A percentile compares a stretch with the other conserved stretches of the same genome.
Evolutionary conservation across 2,113 vertebrate genomes (phyloP).

Genomic region (Erythrocebus patas): DNA sequence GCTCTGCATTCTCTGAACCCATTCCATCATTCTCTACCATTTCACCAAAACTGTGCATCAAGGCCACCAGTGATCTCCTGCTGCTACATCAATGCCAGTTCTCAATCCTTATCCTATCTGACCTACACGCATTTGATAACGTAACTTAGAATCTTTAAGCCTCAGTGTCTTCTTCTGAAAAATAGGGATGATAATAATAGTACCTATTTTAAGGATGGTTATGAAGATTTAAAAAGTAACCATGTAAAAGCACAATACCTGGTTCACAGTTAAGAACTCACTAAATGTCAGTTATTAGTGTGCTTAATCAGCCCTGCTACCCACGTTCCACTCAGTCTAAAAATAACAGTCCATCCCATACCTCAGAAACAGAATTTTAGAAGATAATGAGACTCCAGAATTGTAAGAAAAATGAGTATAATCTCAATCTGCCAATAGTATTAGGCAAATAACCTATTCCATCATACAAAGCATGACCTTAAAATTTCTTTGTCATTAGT

Average conservation of each 20-base stretch:
- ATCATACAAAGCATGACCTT: not conserved
- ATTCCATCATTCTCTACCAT: not conserved
- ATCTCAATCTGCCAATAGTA: not conserved
- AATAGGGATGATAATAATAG: not conserved
- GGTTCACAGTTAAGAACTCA: not conserved
- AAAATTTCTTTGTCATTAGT: not conserved
- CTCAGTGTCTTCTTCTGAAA: not conserved
- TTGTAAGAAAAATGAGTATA: not conserved
- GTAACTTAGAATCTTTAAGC: not conserved
- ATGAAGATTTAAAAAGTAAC: conserved; percentile 10
- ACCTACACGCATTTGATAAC: not conserved
- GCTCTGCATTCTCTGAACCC: not conserved
- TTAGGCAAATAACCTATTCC: not conserved
- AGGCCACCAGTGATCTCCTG: not conserved
- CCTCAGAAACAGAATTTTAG: not conserved
- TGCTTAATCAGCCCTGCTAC: not conserved
- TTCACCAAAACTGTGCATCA: not conserved
- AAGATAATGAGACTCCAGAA: not conserved
- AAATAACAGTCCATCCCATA: not conserved
- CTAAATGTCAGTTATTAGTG: not conserved
- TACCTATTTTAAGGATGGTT: not conserved
- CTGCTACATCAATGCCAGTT: not conserved
- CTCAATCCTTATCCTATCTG: not conserved
- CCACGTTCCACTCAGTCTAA: not conserved
- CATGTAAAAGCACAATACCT: not conserved